Conservation (phyloP, 2,888 invertebrate genomes). For the Stramonita haemastoma region DNA sequence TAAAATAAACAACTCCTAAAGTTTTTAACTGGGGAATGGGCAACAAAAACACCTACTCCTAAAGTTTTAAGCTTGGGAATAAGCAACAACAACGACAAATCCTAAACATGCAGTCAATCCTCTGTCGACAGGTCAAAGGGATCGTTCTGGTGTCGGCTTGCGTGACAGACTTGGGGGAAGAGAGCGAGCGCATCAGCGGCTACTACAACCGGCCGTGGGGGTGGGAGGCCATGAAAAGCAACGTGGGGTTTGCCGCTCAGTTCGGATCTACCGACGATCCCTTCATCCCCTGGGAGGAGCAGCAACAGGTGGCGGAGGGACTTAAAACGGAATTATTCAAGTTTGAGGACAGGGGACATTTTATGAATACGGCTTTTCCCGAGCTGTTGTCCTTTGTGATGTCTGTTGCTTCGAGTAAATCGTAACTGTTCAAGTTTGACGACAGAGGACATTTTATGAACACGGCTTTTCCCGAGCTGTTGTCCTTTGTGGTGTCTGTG, state of each 20-base stretch:
- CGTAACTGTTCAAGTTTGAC: constrained; percentile 60
- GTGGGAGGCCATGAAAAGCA: constrained; percentile 65
- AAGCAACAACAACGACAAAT: no score
- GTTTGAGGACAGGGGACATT: constrained; percentile 70
- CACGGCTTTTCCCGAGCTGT: constrained; percentile 66
- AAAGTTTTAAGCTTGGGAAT: no score
- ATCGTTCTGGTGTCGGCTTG: constrained; percentile 72
- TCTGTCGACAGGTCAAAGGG: constrained; percentile 58
- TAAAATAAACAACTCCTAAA: no score
- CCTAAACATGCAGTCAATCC: no score
- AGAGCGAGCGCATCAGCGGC: constrained; percentile 67
- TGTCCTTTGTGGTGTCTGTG: constrained; percentile 58
- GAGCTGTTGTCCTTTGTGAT: constrained; percentile 66
- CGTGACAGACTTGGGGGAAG: constrained; percentile 68
- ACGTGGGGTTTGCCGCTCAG: constrained; percentile 65
- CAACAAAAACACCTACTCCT: no score
- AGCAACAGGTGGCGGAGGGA: constrained; percentile 62
- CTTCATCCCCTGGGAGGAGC: constrained; percentile 67
- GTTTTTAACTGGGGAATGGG: no score
- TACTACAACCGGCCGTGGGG: constrained; percentile 73
- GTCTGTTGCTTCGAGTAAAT: constrained; percentile 8
- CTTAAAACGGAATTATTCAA: constrained; percentile 62
- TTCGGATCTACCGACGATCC: constrained; percentile 74
- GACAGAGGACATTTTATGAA: constrained; percentile 72
- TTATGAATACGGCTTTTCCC: constrained; percentile 68